Conservation (phyloP, 2,888 invertebrate species). For the Falcaria lacertinaria region DNA sequence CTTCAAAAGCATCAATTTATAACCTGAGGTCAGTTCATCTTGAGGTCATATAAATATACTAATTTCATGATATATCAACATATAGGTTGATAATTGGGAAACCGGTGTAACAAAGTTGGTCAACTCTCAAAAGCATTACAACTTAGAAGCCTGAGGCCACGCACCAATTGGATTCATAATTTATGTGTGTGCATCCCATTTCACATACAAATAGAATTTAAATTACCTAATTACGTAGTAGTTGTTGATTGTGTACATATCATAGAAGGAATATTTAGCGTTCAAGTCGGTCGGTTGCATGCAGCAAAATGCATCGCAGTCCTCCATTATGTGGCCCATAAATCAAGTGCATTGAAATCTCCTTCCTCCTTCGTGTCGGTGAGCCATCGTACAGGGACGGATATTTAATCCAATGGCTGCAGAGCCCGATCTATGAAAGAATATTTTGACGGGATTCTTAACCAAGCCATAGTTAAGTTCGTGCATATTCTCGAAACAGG, state of each 20-base stretch:
- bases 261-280: slow-evolving; percentile 39
- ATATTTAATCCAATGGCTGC: slow-evolving; percentile 60
- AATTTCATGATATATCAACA: too few species aligned
- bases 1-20: too few species aligned
- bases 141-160: slow-evolving; percentile 1
- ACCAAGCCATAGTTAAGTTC: not conserved
- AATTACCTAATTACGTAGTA: slow-evolving; percentile 21
- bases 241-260: slow-evolving; percentile 28
- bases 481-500: too few species aligned
- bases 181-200: not conserved
- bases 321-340: slow-evolving; percentile 68
- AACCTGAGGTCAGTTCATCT: too few species aligned
- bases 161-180: not conserved
- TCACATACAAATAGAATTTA: slow-evolving; percentile 11
- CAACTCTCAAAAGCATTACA: too few species aligned
- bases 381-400: slow-evolving; percentile 61
- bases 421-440: slow-evolving; percentile 25
- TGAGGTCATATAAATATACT: too few species aligned
- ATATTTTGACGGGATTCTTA: not conserved
- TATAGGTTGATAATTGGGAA: too few species aligned
- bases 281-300: slow-evolving; percentile 52
- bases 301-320: slow-evolving; percentile 62
- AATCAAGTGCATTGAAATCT: slow-evolving; percentile 76
- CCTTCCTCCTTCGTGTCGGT: slow-evolving; percentile 72
- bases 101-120: too few species aligned